Base-by-base conservation (phyloP, 1,140 invertebrate genomes). In the Hyles vespertilio region DNA sequence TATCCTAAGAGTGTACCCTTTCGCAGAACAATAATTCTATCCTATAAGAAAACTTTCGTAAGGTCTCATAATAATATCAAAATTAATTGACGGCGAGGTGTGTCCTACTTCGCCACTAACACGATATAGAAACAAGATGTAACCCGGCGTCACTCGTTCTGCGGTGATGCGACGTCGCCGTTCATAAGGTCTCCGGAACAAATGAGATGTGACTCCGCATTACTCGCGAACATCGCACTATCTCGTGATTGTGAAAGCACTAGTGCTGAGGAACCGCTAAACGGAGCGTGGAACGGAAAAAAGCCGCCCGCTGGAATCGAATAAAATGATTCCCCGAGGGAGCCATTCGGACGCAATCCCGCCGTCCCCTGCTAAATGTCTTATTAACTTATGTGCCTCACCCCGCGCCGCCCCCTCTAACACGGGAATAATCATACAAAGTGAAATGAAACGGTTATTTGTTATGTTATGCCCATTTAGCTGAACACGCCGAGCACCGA, bases 251-350 rank as follows among this genome's bases (percentile, higher is more conserved):
- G 77, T 61, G 55, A 80, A 65, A 73, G 69, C 69, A 65, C 65
- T 67, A 74, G 67, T 66, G 64, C 66, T 66, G 67, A 70, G 56
- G 70, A 74, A 80, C 77, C 79, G 81, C 81, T 85, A 84, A 89
- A 87, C 83, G 75, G 82, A 83, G 85, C 84, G 81, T 81, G 82
- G 85, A 79, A 76, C 79, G 79, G 81, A 87, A 88, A 87, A 88
- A 89, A 81, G 73, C 77, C 78, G 83, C 76, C 79, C 79, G 74
- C 72, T 77, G 76, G 83, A 89, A 90, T 90, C 89, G 85, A 89
- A 90, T 90, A 89, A 89, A 90, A 90, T 90, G 88, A 90, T 90
- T 90, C 89, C 89, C 89, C 89, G 70, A 77, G 87, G 87, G 89
- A 84, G 84, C 87, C 83, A 89, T 90, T 90, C 82, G 83, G 80